Conservation (phyloP, 1,140 invertebrate species). For the Thaumetopoea pityocampa region DNA sequence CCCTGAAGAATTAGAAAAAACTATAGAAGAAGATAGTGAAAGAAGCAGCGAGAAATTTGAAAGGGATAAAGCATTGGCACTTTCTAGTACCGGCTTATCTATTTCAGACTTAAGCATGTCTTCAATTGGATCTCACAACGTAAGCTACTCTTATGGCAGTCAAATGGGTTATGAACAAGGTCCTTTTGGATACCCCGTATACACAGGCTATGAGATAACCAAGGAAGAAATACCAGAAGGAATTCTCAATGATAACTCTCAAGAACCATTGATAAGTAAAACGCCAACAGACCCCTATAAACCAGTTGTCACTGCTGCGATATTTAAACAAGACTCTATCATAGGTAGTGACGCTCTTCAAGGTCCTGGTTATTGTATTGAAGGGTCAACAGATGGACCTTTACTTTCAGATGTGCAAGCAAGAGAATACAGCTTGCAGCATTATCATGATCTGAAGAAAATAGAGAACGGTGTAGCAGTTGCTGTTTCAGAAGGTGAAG, state of each 20-base stretch:
- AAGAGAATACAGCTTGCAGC: constrained; percentile 65
- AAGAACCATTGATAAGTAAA: constrained; percentile 65
- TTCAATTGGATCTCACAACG: constrained; percentile 81
- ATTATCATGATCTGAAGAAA: constrained; percentile 64
- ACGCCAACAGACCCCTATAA: constrained; percentile 76
- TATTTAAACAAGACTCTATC: constrained; percentile 79
- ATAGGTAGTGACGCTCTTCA: constrained; percentile 65
- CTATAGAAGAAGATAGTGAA: constrained; percentile 69
- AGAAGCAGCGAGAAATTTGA: constrained; percentile 55
- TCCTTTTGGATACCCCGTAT: constrained; percentile 81
- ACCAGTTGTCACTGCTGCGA: constrained; percentile 81
- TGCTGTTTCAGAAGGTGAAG: constrained; percentile 50
- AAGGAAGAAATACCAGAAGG: constrained; percentile 69
- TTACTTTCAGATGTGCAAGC: constrained; percentile 71
- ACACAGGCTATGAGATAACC: constrained; percentile 76
- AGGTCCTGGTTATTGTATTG: constrained; percentile 67
- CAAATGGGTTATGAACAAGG: constrained; percentile 86
- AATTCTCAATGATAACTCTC: constrained; percentile 61
- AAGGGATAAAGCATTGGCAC: constrained; percentile 53
- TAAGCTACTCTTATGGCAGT: constrained; percentile 85
- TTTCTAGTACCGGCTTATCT: constrained; percentile 82
- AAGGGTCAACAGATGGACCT: constrained; percentile 71
- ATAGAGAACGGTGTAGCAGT: constrained; percentile 63
- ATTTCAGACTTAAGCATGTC: constrained; percentile 86
- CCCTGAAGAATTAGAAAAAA: constrained; percentile 63